Conservation (phyloP, 1,140 invertebrate species). For the Drosophila nebulosa region DNA sequence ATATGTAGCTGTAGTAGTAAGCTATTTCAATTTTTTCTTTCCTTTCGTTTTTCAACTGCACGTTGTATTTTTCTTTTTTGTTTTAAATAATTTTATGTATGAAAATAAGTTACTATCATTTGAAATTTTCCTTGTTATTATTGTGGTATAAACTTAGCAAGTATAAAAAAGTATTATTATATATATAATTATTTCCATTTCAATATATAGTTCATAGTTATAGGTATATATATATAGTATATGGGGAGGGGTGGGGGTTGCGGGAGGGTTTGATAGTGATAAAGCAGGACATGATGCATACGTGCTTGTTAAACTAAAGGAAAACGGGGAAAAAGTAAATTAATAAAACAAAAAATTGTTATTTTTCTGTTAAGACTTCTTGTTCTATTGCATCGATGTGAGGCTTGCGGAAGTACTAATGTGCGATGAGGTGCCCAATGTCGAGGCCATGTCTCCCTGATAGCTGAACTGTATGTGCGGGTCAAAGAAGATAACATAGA, state of each 20-base stretch:
- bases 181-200: constrained; percentile 55
- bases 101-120: constrained; percentile 73
- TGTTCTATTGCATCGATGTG: constrained; percentile 81
- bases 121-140: constrained; percentile 52
- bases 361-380: constrained; percentile 15
- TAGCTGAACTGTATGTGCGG: constrained; percentile 84
- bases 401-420: constrained; percentile 80
- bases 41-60: constrained; percentile 19
- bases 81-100: constrained; percentile 29
- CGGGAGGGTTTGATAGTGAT: constrained; percentile 32
- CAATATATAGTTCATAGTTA: constrained; percentile 54
- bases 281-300: constrained; percentile 60
- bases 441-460: constrained; percentile 83
- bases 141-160: constrained; percentile 56
- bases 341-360: constrained; percentile 24
- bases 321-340: constrained; percentile 1
- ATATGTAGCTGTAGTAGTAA: constrained; percentile 65
- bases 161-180: constrained; percentile 49
- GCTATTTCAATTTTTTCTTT: constrained; percentile 40
- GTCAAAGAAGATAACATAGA: neutral
- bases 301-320: constrained; percentile 32
- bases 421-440: constrained; percentile 80
- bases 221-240: constrained; percentile 59
- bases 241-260: constrained; percentile 5
- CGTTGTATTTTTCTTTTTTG: constrained; percentile 18